Evolutionary conservation across 2,113 vertebrate genomes (phyloP).

Genomic region (Rhinoderma darwinii): DNA sequence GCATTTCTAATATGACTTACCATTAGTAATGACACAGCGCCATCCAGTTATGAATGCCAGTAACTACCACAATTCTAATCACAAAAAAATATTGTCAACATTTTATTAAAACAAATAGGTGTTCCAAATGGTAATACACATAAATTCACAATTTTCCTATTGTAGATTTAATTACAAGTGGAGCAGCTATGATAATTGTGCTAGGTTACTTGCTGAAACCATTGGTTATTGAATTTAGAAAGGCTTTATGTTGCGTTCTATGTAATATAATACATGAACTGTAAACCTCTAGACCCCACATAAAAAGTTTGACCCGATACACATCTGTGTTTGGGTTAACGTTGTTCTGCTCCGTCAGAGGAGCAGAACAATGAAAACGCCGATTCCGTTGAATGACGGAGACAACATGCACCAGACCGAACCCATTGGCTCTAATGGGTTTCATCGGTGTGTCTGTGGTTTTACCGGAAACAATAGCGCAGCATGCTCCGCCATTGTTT

Average conservation of each 20-base stretch:
- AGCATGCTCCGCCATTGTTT: too few relatives aligned
- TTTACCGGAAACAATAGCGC: too few relatives aligned
- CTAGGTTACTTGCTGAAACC: neutral
- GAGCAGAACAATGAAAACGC: too few relatives aligned
- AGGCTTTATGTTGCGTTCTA: neutral
- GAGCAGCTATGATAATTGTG: neutral
- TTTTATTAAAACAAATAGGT: neutral
- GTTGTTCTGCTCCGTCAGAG: too few relatives aligned
- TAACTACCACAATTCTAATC: neutral
- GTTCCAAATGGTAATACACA: neutral
- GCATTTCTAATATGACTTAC: neutral
- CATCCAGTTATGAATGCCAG: neutral
- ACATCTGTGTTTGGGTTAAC: too few relatives aligned
- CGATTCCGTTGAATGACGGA: too few relatives aligned
- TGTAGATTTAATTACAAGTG: neutral
- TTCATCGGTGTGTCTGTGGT: too few relatives aligned
- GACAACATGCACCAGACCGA: too few relatives aligned
- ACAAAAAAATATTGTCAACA: neutral
- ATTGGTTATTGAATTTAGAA: neutral
- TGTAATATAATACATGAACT: neutral
- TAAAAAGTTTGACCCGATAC: too few relatives aligned
- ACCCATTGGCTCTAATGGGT: too few relatives aligned
- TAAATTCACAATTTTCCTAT: neutral
- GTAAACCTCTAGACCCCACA: neutral
- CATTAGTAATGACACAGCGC: neutral